Percentiles rank a stretch among this genome's conserved stretches.
These are phyloP conservation scores for Meloidogyne floridensis DNA, from an alignment of 1,140 invertebrate species.

Conservation along the genomic window DNA sequence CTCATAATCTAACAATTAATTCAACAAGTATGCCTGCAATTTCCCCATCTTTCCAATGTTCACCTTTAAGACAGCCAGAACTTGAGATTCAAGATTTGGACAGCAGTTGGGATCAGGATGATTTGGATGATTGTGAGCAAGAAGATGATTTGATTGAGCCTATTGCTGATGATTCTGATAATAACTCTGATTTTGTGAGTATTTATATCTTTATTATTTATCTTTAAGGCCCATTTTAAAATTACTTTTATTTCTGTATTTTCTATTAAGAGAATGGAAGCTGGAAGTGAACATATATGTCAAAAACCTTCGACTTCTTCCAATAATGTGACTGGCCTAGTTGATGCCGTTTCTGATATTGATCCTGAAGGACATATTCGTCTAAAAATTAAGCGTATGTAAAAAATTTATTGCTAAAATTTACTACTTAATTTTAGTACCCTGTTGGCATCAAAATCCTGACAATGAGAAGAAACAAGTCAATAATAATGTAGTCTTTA, in stretches of 20 bases:
- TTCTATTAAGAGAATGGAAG: background rate
- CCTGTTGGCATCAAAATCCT: constrained; percentile 9
- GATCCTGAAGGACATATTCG: constrained; percentile 12
- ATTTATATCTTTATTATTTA: too few species aligned
- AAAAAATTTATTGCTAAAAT: background rate
- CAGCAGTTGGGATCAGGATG: constrained; percentile 6
- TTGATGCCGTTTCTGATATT: background rate
- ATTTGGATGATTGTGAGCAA: background rate
- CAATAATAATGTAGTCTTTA: background rate
- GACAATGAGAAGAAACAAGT: background rate
- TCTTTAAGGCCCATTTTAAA: too few species aligned
- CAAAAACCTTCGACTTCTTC: background rate
- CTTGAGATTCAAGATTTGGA: background rate
- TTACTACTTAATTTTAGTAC: background rate
- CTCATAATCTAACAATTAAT: background rate
- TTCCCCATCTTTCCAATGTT: background rate
- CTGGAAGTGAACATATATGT: too few species aligned
- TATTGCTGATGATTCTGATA: background rate
- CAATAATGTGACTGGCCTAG: too few species aligned
- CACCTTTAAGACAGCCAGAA: background rate
- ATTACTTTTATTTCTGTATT: too few species aligned
- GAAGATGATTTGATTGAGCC: background rate
- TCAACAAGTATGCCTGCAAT: background rate
- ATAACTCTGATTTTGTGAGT: constrained; percentile 1
- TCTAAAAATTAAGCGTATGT: constrained; percentile 26